These are phyloP conservation scores for Holcopasites calliopsidis DNA, from an alignment of 1,140 invertebrate species.

Conservation along the genomic window DNA sequence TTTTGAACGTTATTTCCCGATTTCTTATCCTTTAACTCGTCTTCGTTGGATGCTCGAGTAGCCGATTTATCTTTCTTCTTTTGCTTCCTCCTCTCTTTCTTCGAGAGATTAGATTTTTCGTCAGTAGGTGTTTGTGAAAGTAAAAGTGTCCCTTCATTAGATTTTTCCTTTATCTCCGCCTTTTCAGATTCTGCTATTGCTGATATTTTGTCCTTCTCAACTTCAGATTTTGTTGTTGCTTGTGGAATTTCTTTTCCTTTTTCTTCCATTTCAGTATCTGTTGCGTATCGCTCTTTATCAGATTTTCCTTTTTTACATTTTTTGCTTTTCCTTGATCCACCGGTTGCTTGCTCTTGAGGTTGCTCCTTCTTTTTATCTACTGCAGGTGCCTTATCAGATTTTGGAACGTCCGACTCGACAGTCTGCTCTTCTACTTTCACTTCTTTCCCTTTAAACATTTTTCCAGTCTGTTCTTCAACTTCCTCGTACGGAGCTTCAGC, in stretches of 20 bases:
- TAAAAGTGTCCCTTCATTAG: no score
- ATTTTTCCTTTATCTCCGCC: neutral
- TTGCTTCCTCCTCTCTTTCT: slow-evolving; percentile 33
- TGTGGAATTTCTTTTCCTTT: no score
- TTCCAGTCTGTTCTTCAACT: neutral
- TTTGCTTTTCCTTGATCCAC: no score
- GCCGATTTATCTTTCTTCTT: slow-evolving; percentile 34
- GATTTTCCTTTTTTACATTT: no score
- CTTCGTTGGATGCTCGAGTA: neutral
- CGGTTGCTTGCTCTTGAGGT: no score
- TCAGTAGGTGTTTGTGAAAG: neutral
- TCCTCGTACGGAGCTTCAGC: no score
- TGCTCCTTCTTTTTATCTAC: slow-evolving; percentile 2
- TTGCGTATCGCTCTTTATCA: no score
- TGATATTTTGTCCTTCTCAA: no score
- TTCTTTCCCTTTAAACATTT: slow-evolving; percentile 18
- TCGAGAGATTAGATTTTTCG: slow-evolving; percentile 30
- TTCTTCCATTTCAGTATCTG: no score
- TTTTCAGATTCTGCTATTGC: slow-evolving; percentile 26
- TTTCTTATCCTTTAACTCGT: neutral
- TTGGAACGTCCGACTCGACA: neutral
- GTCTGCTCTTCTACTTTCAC: neutral
- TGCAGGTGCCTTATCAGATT: slow-evolving; percentile 11
- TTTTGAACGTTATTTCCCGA: neutral
- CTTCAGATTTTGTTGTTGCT: no score